Evolutionary conservation across 2,113 vertebrate species (phyloP), one percentile per base, ranked within the genome.

Genomic region (Crotalus viridis): DNA sequence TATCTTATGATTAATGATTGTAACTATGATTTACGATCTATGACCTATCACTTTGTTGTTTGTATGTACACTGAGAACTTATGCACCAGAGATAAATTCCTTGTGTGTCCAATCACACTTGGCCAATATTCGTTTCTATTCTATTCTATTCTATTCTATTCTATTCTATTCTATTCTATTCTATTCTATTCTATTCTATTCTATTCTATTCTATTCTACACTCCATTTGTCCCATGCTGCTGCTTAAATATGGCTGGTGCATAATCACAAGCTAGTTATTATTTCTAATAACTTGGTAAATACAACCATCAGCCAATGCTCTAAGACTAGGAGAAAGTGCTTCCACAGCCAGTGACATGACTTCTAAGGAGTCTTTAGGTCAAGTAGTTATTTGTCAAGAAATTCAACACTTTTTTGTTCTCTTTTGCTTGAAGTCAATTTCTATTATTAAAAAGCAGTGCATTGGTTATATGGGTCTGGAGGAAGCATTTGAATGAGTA

Each of bases 401-500:
- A 46, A 91, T 61, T 92, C 55, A 92, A 46, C 19, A 24, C 4
- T 51, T 89, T 55, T 92, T 92, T 94, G 51, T 94, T 95, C 93
- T 95, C 54, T 69, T 95, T 96, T 96, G 94, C 93, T 95, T 94
- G 96, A 97, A 97, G 94, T 95, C 96, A 92, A 95, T 90, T 87
- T 94, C 95, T 96, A 96, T 96, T 97, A 96, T 96, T 95, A 96
- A 96, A 89, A 94, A 96, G 95, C 92, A 97, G 93, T 94, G 95
- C 96, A 94, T 96, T 97, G 96, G 43, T 95, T 93, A 96, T 94
- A 95, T 96, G 97, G 96, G 97, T 97, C 96, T 97, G 96, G 96
- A 97, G 97, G 97, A 97, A 97, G 96, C 96, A 96, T 98, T 98
- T 97, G 97, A 97, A 97, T 98, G 98, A 97, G 94, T 96, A 96